Conservation (phyloP, 1,140 invertebrate species). For the Drosophila insularis region DNA sequence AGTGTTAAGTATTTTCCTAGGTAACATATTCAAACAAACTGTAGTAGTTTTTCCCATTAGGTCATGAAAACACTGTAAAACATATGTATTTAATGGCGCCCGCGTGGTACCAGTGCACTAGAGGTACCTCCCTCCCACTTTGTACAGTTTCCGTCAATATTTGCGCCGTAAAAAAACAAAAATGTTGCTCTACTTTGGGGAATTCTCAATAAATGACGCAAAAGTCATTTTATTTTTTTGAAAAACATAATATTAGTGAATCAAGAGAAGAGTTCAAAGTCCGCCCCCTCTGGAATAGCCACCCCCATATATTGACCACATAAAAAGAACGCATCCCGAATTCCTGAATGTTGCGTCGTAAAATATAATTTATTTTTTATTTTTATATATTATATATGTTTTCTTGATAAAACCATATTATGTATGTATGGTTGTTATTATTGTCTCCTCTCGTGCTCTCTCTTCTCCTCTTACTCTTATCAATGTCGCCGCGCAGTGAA, state of each 20-base stretch:
- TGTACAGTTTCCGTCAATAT: slow-evolving; percentile 14
- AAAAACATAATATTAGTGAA: slow-evolving; percentile 13
- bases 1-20: no score
- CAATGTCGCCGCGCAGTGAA: slow-evolving; percentile 9
- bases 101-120: background rate
- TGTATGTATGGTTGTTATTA: slow-evolving; percentile 11
- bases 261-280: slow-evolving; percentile 15
- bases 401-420: slow-evolving; percentile 26
- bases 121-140: background rate
- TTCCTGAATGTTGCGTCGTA: slow-evolving; percentile 42
- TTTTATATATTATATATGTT: slow-evolving; percentile 12
- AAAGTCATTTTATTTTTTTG: background rate
- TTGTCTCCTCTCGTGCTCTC: background rate
- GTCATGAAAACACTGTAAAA: background rate
- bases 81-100: background rate
- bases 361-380: slow-evolving; percentile 24
- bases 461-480: slow-evolving; percentile 30
- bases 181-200: slow-evolving; percentile 37
- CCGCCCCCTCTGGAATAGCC: background rate
- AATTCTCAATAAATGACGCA: slow-evolving; percentile 48
- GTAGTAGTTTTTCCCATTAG: no score
- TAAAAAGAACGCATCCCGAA: background rate
- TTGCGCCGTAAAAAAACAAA: slow-evolving; percentile 15
- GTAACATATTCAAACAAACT: no score
- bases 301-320: background rate